Conservation (phyloP, 2,888 invertebrate genomes). For the Phengaris alcon region DNA sequence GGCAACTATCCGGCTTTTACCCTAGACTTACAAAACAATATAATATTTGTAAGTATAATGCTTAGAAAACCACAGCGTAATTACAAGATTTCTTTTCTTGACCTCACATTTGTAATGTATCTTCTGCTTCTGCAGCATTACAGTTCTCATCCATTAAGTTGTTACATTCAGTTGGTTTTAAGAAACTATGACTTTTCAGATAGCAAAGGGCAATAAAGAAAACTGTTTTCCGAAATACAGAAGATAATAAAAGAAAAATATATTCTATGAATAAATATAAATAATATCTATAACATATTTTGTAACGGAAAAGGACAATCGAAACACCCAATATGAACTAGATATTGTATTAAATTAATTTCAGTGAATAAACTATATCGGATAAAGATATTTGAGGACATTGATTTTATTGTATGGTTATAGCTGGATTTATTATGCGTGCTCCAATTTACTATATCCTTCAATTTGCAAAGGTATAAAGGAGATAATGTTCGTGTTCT, state of each 20-base stretch:
- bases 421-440: background rate
- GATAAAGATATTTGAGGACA: background rate
- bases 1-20: no score
- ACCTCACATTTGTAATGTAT: constrained; percentile 2
- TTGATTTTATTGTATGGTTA: constrained; percentile 15
- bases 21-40: no score
- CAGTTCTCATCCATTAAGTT: background rate
- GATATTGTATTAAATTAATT: constrained; percentile 28
- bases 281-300: background rate
- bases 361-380: constrained; percentile 13
- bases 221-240: background rate
- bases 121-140: background rate
- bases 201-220: background rate
- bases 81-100: background rate
- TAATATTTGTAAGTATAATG: no score
- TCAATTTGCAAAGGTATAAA: background rate
- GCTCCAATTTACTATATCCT: background rate
- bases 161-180: constrained; percentile 5
- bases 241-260: constrained; percentile 18
- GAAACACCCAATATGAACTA: no score
- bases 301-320: no score
- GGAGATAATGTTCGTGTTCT: background rate
- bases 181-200: constrained; percentile 19
- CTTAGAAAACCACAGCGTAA: background rate
- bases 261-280: background rate